Evolutionary conservation across 2,113 vertebrate species (phyloP).

Genomic region (Sinosuthora webbiana): DNA sequence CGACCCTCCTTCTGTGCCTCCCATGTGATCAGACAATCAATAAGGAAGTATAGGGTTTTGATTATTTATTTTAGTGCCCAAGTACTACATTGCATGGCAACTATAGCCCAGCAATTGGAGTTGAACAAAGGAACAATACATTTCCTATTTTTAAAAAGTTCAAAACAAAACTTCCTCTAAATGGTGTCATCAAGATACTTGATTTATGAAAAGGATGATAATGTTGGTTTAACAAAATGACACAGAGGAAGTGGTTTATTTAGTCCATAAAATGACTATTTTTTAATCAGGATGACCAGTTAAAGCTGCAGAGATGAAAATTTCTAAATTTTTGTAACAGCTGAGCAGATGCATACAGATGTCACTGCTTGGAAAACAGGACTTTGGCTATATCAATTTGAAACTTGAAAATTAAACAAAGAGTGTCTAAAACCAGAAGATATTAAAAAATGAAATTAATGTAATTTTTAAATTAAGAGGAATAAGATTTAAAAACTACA

Average conservation of each 20-base stretch:
- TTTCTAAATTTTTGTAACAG: not conserved
- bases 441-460: rapidly evolving
- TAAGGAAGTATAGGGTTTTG: not conserved
- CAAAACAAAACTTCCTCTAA: not conserved
- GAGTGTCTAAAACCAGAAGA: not conserved
- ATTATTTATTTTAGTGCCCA: not conserved
- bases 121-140: not conserved
- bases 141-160: not conserved
- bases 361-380: not conserved
- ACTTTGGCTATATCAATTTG: not conserved
- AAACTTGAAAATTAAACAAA: not conserved
- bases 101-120: not conserved
- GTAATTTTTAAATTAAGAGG: not conserved
- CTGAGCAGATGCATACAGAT: not conserved
- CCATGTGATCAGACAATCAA: not conserved
- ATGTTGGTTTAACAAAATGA: not conserved
- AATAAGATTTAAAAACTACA: not conserved
- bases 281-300: not conserved
- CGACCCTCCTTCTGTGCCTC: not conserved
- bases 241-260: rapidly evolving
- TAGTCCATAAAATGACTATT: not conserved
- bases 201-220: not conserved
- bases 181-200: too few species aligned
- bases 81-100: not conserved
- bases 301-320: not conserved